Conservation (phyloP, 1,140 invertebrate genomes). For the Antheraea mylitta region DNA sequence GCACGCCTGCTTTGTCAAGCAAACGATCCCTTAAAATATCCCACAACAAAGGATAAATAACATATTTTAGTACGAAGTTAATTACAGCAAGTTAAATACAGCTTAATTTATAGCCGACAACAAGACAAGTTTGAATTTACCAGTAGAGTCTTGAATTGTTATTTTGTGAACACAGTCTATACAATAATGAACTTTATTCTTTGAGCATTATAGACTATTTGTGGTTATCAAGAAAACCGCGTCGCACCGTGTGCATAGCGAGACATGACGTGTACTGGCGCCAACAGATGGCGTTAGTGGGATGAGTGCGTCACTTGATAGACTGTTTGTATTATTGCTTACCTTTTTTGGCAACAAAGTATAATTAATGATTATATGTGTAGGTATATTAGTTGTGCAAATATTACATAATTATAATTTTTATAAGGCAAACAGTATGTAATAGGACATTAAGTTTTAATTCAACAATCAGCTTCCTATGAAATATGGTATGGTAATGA, state of each 20-base stretch:
- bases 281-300: slow-evolving; percentile 41
- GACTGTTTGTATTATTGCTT: slow-evolving; percentile 25
- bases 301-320: slow-evolving; percentile 38
- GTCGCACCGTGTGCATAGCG: not conserved
- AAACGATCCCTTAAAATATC: slow-evolving; percentile 5
- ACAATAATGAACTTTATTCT: not conserved
- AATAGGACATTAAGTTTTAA: no score
- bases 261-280: slow-evolving; percentile 28
- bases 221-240: not conserved
- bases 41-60: slow-evolving; percentile 3
- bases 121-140: not conserved
- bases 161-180: not conserved
- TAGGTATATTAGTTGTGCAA: no score
- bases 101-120: slow-evolving; percentile 6
- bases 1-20: not conserved
- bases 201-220: not conserved
- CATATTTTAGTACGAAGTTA: slow-evolving; percentile 9
- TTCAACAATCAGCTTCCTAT: no score
- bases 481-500: no score
- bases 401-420: no score
- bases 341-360: slow-evolving; percentile 18
- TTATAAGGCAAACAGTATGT: no score
- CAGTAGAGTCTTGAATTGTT: not conserved
- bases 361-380: not conserved
- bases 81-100: slow-evolving; percentile 5